Conservation (phyloP, 2,888 invertebrate genomes). For the Artemia sinica region DNA sequence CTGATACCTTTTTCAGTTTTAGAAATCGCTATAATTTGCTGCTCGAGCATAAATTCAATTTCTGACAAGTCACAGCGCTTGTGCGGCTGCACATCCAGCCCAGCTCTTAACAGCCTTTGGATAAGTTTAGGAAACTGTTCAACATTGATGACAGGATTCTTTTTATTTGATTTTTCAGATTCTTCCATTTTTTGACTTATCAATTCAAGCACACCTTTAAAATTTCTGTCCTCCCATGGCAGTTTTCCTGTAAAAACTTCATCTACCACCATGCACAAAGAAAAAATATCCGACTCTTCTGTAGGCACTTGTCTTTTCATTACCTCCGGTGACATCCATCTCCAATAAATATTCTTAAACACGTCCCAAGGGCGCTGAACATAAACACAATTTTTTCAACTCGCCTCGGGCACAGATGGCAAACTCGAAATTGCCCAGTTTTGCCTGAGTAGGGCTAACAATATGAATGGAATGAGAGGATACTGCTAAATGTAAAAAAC, state of each 20-base stretch:
- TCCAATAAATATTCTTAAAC: not conserved
- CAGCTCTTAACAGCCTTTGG: not conserved
- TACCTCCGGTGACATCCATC: constrained; percentile 2
- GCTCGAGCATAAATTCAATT: not conserved
- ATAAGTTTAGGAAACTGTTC: not conserved
- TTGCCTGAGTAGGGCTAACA: not conserved
- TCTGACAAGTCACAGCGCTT: not conserved
- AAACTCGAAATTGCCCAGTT: not conserved
- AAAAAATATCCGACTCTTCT: not conserved
- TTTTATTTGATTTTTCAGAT: not conserved
- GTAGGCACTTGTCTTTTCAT: not conserved
- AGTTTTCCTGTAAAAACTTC: constrained; percentile 1
- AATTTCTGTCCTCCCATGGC: not conserved
- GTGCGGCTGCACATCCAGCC: not conserved
- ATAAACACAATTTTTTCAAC: not conserved
- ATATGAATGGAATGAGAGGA: not conserved
- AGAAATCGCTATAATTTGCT: not conserved
- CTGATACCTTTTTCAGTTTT: not conserved
- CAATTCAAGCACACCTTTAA: not conserved
- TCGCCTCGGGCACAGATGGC: not conserved
- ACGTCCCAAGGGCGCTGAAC: not conserved
- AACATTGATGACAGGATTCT: not conserved
- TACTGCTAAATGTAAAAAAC: not conserved
- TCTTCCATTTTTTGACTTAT: not conserved
- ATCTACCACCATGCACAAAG: not conserved